Percentiles rank a stretch among this genome's conserved stretches.
Conservation (phyloP, 1,140 invertebrate genomes). For the Heliconius hewitsoni region DNA sequence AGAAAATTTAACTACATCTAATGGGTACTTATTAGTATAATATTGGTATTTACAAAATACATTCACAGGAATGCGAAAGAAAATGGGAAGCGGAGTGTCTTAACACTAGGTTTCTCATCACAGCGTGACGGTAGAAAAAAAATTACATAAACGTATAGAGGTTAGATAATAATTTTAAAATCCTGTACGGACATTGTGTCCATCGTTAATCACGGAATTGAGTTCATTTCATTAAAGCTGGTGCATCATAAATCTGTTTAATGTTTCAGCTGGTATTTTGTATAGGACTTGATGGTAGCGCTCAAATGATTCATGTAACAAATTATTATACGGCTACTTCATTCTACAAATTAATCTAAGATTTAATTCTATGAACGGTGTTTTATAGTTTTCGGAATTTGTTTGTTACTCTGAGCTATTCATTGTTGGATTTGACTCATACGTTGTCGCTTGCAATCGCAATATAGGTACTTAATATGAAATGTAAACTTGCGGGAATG, state of each 20-base stretch:
- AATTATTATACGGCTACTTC: slow-evolving; percentile 54
- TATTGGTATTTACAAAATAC: too few species aligned
- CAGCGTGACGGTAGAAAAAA: neutral
- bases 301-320: slow-evolving; percentile 51
- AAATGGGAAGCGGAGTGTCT: too few species aligned
- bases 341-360: slow-evolving; percentile 56
- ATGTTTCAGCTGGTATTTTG: slow-evolving; percentile 27
- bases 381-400: slow-evolving; percentile 49
- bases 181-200: neutral
- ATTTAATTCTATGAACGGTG: slow-evolving; percentile 45
- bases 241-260: slow-evolving; percentile 29
- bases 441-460: neutral
- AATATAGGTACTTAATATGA: neutral
- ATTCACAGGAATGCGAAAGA: too few species aligned
- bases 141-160: neutral
- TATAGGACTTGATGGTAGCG: slow-evolving; percentile 36
- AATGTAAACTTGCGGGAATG: slow-evolving; percentile 22
- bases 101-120: too few species aligned
- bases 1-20: neutral
- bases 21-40: too few species aligned
- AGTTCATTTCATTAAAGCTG: slow-evolving; percentile 11
- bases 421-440: slow-evolving; percentile 43
- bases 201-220: slow-evolving; percentile 21
- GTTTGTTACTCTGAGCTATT: slow-evolving; percentile 27
- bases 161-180: neutral